Percentiles rank a stretch among this genome's conserved stretches.
These are phyloP conservation scores for Gortyna flavago DNA, from an alignment of 2,888 invertebrate species.

Conservation along the genomic window DNA sequence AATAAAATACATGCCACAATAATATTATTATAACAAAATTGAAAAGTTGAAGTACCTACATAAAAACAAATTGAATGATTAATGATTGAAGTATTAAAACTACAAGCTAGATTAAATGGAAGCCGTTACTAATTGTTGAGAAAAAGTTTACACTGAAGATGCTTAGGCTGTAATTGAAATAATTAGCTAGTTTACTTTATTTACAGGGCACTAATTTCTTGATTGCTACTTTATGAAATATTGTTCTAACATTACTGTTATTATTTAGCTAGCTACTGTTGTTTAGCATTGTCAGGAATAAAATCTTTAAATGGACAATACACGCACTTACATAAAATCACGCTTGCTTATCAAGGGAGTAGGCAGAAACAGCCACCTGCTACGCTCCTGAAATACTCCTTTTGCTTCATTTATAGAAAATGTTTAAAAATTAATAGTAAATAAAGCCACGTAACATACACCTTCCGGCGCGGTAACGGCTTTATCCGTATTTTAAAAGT, in stretches of 20 bases:
- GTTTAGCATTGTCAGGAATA: neutral
- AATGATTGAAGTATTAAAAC: too few species aligned
- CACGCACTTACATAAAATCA: neutral
- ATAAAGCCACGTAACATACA: conserved; percentile 9
- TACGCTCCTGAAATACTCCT: neutral
- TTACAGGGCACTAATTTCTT: neutral
- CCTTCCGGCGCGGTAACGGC: too few species aligned
- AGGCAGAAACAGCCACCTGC: neutral
- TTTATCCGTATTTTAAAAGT: too few species aligned
- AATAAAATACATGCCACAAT: too few species aligned
- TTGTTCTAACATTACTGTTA: neutral
- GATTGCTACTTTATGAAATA: neutral
- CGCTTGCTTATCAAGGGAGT: neutral
- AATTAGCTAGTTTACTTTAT: neutral
- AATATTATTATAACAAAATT: too few species aligned
- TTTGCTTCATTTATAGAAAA: neutral
- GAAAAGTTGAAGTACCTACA: too few species aligned
- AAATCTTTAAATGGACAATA: neutral
- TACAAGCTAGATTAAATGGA: too few species aligned
- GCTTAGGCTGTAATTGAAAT: neutral
- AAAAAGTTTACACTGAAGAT: neutral
- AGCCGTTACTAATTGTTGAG: neutral
- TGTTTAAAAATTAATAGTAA: neutral
- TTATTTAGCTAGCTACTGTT: neutral
- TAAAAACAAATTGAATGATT: too few species aligned